These are phyloP conservation scores for Siniperca chuatsi DNA, from an alignment of 2,113 vertebrate genomes.

Conservation along the genomic window DNA sequence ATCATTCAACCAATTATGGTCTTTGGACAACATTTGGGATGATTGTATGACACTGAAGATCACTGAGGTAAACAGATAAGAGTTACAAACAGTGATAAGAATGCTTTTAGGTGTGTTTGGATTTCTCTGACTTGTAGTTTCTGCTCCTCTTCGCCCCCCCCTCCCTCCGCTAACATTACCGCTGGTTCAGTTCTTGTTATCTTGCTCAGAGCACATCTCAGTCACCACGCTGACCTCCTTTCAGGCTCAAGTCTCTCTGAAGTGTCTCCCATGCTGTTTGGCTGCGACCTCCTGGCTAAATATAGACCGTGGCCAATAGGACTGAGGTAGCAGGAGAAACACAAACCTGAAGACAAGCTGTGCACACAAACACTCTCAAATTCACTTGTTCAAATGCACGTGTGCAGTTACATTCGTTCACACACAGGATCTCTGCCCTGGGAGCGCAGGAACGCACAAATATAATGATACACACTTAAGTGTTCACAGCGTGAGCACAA, in stretches of 20 bases:
- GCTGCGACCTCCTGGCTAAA: constrained; percentile 70
- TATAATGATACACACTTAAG: background rate
- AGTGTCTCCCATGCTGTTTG: constrained; percentile 67
- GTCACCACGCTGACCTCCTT: constrained; percentile 65
- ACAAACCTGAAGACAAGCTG: constrained; percentile 71
- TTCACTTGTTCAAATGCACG: background rate
- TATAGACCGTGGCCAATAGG: constrained; percentile 76
- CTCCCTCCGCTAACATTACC: background rate
- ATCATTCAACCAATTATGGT: background rate
- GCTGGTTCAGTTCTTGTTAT: background rate
- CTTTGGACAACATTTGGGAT: background rate
- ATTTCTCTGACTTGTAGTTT: background rate
- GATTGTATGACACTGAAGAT: background rate
- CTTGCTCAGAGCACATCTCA: constrained; percentile 31
- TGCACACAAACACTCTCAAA: constrained; percentile 42
- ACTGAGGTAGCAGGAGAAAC: constrained; percentile 69
- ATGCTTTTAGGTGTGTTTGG: background rate
- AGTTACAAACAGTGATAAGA: rapidly evolving
- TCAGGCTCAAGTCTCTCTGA: constrained; percentile 61
- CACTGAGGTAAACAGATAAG: background rate
- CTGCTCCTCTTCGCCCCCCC: background rate
- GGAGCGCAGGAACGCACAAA: background rate
- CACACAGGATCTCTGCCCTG: background rate
- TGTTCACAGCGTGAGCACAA: background rate
- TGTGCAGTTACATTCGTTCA: background rate